Base-by-base conservation (phyloP, 2,888 invertebrate genomes). In the Callyntrura guangdongensis region DNA sequence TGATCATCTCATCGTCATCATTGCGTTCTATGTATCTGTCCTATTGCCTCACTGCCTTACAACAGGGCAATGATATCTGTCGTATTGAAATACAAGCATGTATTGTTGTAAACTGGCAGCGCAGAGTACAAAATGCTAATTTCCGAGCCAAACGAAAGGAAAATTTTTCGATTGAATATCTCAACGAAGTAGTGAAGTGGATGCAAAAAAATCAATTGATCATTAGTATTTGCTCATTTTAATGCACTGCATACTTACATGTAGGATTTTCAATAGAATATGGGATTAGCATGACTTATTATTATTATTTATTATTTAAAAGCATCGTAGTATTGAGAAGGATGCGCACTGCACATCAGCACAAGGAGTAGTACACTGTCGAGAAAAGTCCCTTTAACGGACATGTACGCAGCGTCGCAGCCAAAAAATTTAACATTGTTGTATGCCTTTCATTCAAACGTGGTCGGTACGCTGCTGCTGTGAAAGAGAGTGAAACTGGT, bases 401-500 rank as follows among this genome's bases (percentile, higher is more conserved):
- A 81, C 59, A 14, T 25, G 36, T 36, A 82, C 22, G 45, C 53
- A 45, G 82, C 61, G 45, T 17, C 25, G 56, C 64, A 82, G 17
- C 61, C 20, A 81, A 61, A 47, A n/a, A 9, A 8, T 59, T 11
- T 17, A 17, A 6, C 17, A n/a, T 81, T 22, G n/a, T 81, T 22
- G n/a, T 14, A 56, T 36, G 12, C 45, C 47, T 9, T 17, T 20
- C 61, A 61, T 61, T 61, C 61, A 61, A 61, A 22, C 61, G 22
- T 1, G 22, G n/a, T 56, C 9, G n/a, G n/a, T n/a, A n/a, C n/a
- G n/a, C n/a, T 1, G 61, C 17, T 20, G 47, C 56, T 69, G 11
- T 47, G 81, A 83, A 83, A 72, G 89, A 89, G 83, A 84, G 89
- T 89, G 89, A 89, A 89, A 89, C 89, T 89, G 83, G 89, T 89